These are phyloP conservation scores for Clitarchus hookeri DNA, from an alignment of 2,888 invertebrate genomes.

Conservation along the genomic window DNA sequence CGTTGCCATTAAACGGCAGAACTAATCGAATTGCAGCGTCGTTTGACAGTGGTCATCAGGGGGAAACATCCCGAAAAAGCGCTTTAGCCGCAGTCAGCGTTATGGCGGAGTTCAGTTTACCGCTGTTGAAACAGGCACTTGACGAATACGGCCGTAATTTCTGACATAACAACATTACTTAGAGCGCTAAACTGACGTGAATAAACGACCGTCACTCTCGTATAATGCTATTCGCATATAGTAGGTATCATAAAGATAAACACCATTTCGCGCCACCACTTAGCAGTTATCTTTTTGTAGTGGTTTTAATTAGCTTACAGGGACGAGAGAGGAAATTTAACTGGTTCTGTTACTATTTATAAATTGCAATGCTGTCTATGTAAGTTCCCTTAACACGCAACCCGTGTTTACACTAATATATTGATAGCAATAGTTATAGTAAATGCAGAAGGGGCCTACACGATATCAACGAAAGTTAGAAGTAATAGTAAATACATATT, in stretches of 20 bases:
- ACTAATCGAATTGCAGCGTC: not conserved
- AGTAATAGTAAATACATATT: no score
- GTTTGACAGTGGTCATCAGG: not conserved
- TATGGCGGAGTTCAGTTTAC: not conserved
- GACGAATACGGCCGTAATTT: not conserved
- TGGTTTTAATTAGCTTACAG: no score
- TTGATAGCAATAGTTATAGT: no score
- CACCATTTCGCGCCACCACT: not conserved
- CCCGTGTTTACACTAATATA: no score
- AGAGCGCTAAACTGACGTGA: not conserved
- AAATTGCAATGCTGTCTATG: no score
- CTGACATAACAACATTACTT: not conserved
- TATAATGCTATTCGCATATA: not conserved
- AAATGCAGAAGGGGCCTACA: no score
- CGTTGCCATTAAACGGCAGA: not conserved
- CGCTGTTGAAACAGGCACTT: not conserved
- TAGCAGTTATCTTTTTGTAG: no score
- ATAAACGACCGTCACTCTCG: not conserved
- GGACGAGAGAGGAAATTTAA: no score
- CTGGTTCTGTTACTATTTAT: no score
- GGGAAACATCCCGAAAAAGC: not conserved
- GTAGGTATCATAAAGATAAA: not conserved
- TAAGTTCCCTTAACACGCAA: no score
- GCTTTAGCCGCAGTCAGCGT: not conserved
- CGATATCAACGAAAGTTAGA: no score